Conservation (phyloP, 2,888 invertebrate species). For the Hartigia nigra region DNA sequence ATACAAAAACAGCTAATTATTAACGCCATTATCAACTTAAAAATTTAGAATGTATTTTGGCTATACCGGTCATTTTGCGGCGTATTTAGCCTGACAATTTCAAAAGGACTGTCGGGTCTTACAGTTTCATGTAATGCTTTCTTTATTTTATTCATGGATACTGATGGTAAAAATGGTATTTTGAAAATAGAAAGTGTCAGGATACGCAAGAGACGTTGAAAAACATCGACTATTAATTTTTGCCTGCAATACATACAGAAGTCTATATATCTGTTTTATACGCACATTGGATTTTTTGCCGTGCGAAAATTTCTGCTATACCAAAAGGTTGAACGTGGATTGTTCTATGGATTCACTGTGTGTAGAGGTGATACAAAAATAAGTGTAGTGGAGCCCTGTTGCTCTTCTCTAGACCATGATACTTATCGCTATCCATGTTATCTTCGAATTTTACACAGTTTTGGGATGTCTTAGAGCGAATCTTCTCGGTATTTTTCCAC, state of each 20-base stretch:
- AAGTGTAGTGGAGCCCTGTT: slow-evolving; percentile 32
- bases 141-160: too few species aligned
- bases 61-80: background rate
- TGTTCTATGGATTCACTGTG: slow-evolving; percentile 23
- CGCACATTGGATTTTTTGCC: background rate
- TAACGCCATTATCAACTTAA: slow-evolving; percentile 16
- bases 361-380: slow-evolving; percentile 46
- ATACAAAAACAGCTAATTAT: slow-evolving; percentile 27
- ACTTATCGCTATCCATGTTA: slow-evolving; percentile 16
- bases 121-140: too few species aligned
- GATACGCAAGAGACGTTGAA: too few species aligned
- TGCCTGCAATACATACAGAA: background rate
- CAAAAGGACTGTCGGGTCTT: too few species aligned
- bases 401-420: slow-evolving; percentile 18
- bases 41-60: background rate
- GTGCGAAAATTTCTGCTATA: background rate
- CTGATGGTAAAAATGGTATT: too few species aligned
- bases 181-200: too few species aligned
- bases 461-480: slow-evolving; percentile 5
- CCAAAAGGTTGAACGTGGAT: slow-evolving; percentile 11
- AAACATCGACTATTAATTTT: too few species aligned
- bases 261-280: background rate
- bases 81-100: background rate
- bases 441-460: slow-evolving; percentile 13
- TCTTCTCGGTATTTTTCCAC: background rate